phyloP scores from a whole-genome alignment of 37 sponge, comb jelly and placozoan species.

The Ephydatia muelleri region DNA sequence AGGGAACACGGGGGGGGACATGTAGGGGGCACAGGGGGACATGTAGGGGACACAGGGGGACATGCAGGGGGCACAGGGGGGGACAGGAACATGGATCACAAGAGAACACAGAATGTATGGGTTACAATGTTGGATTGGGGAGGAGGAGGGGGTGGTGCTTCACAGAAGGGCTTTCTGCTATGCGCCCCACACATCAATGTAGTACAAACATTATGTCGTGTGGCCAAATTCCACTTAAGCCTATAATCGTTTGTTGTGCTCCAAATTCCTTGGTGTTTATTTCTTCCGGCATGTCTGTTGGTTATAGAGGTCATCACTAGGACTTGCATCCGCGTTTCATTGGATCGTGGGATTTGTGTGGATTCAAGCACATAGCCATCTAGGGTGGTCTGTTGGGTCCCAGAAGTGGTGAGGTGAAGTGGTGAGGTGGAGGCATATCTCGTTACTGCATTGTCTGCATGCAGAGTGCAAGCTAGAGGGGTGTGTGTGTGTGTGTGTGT shows the following conservation, averaged over 20 bases:
- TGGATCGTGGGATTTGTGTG: not conserved
- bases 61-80: no score
- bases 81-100: no score
- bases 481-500: no score
- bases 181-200: not conserved
- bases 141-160: not conserved
- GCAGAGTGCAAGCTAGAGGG: not conserved
- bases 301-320: not conserved
- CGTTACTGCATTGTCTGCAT: no score
- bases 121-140: no score
- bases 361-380: not conserved
- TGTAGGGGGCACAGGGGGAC: no score
- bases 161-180: not conserved
- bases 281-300: not conserved
- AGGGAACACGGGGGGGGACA: no score
- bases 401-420: no score
- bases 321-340: not conserved
- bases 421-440: no score
- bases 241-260: not conserved
- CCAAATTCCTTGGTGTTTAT: not conserved
- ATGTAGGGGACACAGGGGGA: no score
- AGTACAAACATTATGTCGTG: not conserved
- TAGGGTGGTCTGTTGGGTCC: no score
- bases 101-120: no score
- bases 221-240: not conserved